Conservation (phyloP, 37 sponge, comb jelly and placozoan genomes). For the Aplysina aerophoba region DNA sequence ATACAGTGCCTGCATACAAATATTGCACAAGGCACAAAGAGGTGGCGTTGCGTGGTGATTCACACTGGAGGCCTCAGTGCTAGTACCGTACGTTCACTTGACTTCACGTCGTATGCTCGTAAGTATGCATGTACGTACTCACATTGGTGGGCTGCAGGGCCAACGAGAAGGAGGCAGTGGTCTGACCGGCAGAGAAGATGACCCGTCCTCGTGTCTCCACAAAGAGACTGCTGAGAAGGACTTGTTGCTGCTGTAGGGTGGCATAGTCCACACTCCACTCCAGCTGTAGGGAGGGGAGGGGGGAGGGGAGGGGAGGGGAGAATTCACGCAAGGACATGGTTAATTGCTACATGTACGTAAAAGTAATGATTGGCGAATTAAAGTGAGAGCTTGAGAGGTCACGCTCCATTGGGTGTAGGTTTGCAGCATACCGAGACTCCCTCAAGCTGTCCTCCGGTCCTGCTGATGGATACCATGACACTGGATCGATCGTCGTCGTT, state of each 20-base stretch:
- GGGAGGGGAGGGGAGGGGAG: no score
- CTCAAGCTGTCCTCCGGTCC: slow-evolving; percentile 48
- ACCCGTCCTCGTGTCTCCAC: slow-evolving; percentile 28
- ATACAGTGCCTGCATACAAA: no score
- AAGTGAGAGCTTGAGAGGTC: no score
- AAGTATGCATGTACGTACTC: not conserved
- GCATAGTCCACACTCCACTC: slow-evolving; percentile 7
- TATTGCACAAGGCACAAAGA: no score
- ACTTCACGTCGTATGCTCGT: no score
- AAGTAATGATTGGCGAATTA: no score
- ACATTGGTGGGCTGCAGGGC: slow-evolving; percentile 35
- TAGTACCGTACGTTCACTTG: no score
- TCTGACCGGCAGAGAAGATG: slow-evolving; percentile 42
- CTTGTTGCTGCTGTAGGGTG: not conserved
- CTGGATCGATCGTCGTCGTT: slow-evolving; percentile 39
- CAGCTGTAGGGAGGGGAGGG: not conserved
- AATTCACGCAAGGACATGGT: no score
- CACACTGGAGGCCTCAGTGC: no score
- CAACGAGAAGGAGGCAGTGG: slow-evolving; percentile 27
- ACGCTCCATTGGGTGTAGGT: no score
- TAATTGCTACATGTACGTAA: no score
- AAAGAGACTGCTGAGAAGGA: slow-evolving; percentile 23
- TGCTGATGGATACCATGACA: slow-evolving; percentile 45
- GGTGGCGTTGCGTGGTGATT: no score
- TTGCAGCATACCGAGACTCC: slow-evolving; percentile 20